phyloP scores from a whole-genome alignment of 2,888 invertebrate genomes.

The Alviniconcha strummeri region DNA sequence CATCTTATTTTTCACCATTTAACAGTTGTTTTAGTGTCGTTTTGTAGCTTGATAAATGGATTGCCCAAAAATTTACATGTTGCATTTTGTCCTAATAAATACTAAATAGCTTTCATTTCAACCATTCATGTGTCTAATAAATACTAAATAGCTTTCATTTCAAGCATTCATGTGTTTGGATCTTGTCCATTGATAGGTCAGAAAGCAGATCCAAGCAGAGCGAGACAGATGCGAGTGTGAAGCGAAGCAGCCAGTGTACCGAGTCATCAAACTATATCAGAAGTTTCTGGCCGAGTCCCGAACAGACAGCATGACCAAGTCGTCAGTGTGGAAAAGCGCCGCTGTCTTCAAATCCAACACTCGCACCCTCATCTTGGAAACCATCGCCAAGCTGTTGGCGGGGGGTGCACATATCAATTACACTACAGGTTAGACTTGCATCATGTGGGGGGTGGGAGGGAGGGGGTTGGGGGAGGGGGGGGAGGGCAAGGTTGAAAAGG shows the following conservation, averaged over 20 bases:
- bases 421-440: constrained; percentile 7
- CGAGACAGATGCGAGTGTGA: not conserved
- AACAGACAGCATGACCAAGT: constrained; percentile 27
- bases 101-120: too few species aligned
- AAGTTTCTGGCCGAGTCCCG: constrained; percentile 35
- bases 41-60: too few species aligned
- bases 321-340: constrained; percentile 40
- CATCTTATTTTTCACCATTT: too few species aligned
- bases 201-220: constrained; percentile 4
- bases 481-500: too few species aligned
- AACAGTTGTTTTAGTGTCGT: too few species aligned
- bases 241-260: constrained; percentile 36
- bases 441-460: not conserved
- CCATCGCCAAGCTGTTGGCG: constrained; percentile 41
- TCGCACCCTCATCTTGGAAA: constrained; percentile 35
- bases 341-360: constrained; percentile 26
- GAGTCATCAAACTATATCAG: constrained; percentile 38
- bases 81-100: too few species aligned
- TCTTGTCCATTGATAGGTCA: not conserved
- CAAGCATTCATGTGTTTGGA: too few species aligned
- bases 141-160: too few species aligned
- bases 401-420: constrained; percentile 35
- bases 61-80: too few species aligned
- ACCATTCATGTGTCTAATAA: too few species aligned
- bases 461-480: too few species aligned